A percentile compares a stretch with the other conserved stretches of the same genome.
phyloP scores from a whole-genome alignment of 2,113 vertebrate species.

The Ginglymostoma cirratum region DNA sequence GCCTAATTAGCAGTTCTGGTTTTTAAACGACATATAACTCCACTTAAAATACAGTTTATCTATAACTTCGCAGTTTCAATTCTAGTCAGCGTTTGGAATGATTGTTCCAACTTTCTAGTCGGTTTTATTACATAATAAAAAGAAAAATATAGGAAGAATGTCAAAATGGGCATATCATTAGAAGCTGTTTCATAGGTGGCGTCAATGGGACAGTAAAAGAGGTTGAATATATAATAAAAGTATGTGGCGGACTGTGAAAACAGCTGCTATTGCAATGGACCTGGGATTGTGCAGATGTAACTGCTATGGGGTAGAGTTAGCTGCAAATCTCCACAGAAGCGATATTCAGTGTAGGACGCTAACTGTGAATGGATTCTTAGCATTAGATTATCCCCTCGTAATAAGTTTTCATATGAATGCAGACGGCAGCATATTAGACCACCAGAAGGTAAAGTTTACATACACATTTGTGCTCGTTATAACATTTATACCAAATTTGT shows the following conservation, averaged over 20 bases:
- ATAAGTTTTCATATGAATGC: neutral
- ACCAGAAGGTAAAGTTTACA: neutral
- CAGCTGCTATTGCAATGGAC: neutral
- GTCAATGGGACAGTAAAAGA: constrained; percentile 19
- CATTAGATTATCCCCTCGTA: neutral
- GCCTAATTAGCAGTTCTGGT: neutral
- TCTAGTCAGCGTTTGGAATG: neutral
- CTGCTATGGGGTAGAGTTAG: neutral
- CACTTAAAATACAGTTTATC: neutral
- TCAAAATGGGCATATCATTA: neutral
- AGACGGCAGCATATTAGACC: neutral
- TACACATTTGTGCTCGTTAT: neutral
- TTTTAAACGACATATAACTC: neutral
- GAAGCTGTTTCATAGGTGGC: neutral
- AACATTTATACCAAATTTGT: neutral
- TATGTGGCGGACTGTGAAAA: neutral
- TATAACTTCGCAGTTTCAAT: neutral
- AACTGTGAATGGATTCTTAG: neutral
- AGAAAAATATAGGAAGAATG: constrained; percentile 11
- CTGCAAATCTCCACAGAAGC: neutral
- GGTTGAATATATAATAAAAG: neutral
- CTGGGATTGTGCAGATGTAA: neutral
- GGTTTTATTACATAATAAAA: neutral
- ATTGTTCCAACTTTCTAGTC: neutral
- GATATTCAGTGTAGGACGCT: neutral